phyloP scores from a whole-genome alignment of 2,888 invertebrate species.

The Onchidella celtica region DNA sequence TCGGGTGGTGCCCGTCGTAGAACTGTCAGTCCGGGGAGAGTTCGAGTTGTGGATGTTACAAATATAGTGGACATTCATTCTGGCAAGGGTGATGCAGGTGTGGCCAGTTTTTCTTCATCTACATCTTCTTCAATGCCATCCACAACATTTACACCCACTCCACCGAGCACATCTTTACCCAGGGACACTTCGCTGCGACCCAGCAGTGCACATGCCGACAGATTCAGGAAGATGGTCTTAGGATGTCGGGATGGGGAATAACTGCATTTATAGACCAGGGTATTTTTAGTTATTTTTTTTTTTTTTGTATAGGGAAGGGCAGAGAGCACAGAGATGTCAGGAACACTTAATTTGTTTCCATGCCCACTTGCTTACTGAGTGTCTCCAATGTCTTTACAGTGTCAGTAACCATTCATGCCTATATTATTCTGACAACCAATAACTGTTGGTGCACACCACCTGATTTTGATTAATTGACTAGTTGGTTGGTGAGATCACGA shows the following conservation, averaged over 20 bases:
- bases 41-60: constrained; percentile 36
- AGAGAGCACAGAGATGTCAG: too few species aligned
- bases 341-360: too few species aligned
- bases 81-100: not conserved
- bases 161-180: not conserved
- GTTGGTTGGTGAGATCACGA: too few species aligned
- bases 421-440: too few species aligned
- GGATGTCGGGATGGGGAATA: constrained; percentile 46
- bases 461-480: too few species aligned
- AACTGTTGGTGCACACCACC: too few species aligned
- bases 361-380: too few species aligned
- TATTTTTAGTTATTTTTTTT: too few species aligned
- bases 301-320: too few species aligned
- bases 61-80: constrained; percentile 27
- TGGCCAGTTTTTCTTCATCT: constrained; percentile 3
- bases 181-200: not conserved
- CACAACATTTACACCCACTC: not conserved
- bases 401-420: too few species aligned
- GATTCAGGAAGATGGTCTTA: constrained; percentile 49
- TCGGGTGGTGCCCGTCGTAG: constrained; percentile 17
- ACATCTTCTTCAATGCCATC: not conserved
- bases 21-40: constrained; percentile 36
- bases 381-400: too few species aligned
- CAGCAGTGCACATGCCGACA: constrained; percentile 37
- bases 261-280: too few species aligned